Percentiles rank a stretch among this genome's conserved stretches.
These are phyloP conservation scores for Mimachlamys varia DNA, from an alignment of 2,888 invertebrate genomes.

Conservation along the genomic window DNA sequence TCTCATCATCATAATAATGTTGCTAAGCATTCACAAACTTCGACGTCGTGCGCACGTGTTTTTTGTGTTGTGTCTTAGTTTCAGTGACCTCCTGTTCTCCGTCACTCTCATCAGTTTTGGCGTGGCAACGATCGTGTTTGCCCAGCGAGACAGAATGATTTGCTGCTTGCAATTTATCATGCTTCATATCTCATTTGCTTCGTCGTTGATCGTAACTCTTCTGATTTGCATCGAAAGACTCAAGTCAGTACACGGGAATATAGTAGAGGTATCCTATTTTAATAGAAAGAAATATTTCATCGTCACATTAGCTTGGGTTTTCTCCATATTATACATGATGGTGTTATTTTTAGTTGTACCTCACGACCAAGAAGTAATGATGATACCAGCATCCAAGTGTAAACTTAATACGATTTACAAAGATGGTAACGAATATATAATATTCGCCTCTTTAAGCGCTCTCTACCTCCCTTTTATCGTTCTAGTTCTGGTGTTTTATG, in stretches of 20 bases:
- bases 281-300: neutral
- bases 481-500: neutral
- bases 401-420: neutral
- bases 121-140: neutral
- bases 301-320: neutral
- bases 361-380: neutral
- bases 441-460: neutral
- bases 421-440: neutral
- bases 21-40: neutral
- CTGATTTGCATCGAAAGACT: neutral
- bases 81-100: neutral
- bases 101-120: neutral
- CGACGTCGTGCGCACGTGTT: constrained; percentile 4
- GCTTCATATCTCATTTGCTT: neutral
- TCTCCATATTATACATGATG: neutral
- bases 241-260: neutral
- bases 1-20: neutral
- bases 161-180: neutral
- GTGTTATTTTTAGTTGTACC: neutral
- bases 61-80: neutral
- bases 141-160: neutral
- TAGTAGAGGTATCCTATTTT: neutral
- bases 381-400: neutral
- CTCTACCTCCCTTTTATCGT: neutral
- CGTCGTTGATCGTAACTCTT: neutral